Evolutionary conservation across 37 sponge, comb jelly and placozoan species (phyloP), one percentile per base, ranked within the genome.

Genomic region (Hormiphora californensis): DNA sequence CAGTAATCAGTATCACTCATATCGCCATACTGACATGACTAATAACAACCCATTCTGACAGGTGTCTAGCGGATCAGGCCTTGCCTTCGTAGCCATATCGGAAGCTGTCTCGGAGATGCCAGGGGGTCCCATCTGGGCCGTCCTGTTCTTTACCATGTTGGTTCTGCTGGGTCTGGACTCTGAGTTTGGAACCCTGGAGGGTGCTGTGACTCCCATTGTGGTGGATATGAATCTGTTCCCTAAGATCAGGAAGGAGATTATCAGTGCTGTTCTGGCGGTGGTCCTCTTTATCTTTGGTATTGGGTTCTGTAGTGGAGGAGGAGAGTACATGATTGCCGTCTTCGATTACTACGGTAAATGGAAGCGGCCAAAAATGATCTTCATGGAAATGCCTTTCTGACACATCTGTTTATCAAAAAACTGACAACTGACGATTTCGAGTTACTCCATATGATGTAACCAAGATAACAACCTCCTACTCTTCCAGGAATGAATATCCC

Each of bases 101-200:
- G 90, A 93, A 69, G 99, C 94, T 19, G 59, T 98, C 22, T 36
- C 87, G 3, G 69, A 63, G 41, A 90, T 94, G 87, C 92, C 91
- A 36, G 91, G 67, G 7, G 62, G 93, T 55, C 93, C 90, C 35
- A 54, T 98, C n/a, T 98, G 99, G 99, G 89, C 94, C 0, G 54
- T 94, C 32, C 90, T 98, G 31, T 98, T 98, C 93, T 98, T 95
- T 46, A 15, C 92, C 53, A 98, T 98, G 99, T 85, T 98, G 28
- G 46, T 98, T 15, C 55, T 88, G 2, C 91, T 98, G 54, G 99
- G 94, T 0, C 85, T 98, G 85, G 95, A 92, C 73, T 92, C 93
- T 30, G 91, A 92, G 90, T 95, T 98, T 89, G 94, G 92, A 25
- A 91, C 91, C 51, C 12, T 98, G 87, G 94, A 98, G 85, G 87